Evolutionary conservation across 2,113 vertebrate species (phyloP).

Genomic region (Cyprinodon tularosa): DNA sequence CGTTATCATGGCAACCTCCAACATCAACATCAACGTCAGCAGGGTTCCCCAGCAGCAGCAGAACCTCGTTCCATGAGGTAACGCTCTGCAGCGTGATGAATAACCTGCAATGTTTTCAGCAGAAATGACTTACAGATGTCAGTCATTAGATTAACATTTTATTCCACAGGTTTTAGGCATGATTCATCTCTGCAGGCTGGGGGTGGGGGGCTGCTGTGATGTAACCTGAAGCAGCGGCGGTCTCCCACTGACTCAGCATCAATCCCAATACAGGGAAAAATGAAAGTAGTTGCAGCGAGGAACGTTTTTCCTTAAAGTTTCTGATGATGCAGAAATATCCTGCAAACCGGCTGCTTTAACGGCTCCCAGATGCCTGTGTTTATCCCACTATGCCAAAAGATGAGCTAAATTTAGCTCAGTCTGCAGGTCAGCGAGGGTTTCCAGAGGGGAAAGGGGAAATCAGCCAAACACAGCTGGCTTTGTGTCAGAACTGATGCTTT

Average conservation of each 20-base stretch:
- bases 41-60: slow-evolving; percentile 3
- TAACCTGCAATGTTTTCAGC: neutral
- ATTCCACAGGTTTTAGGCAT: neutral
- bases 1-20: slow-evolving; percentile 11
- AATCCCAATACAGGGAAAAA: neutral
- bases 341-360: neutral
- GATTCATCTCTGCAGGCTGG: neutral
- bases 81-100: neutral
- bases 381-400: neutral
- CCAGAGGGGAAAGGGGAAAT: neutral
- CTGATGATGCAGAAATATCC: neutral
- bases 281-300: neutral
- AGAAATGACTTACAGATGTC: neutral
- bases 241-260: slow-evolving; percentile 11
- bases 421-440: neutral
- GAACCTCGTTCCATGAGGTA: neutral
- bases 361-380: neutral
- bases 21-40: slow-evolving; percentile 23
- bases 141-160: slow-evolving; percentile 27
- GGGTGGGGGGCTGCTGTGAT: neutral
- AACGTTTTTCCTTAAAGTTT: neutral
- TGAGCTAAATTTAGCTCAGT: neutral
- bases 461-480: neutral
- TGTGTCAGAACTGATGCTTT: neutral
- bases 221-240: neutral